phyloP scores from a whole-genome alignment of 2,797 vertebrate species.

The Okamejei kenojei region DNA sequence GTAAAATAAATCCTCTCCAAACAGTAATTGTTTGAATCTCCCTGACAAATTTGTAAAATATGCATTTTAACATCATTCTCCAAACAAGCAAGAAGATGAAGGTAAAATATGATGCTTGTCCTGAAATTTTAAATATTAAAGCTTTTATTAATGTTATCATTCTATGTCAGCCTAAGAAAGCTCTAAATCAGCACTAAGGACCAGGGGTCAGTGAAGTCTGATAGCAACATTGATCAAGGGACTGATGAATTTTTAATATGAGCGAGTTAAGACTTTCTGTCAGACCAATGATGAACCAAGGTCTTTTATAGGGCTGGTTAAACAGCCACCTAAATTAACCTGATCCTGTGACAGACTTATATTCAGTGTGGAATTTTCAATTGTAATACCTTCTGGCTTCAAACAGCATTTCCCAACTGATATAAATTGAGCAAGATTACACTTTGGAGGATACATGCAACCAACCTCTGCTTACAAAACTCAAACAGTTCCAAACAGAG shows the following conservation, averaged over 20 bases:
- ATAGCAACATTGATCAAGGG: constrained; percentile 47
- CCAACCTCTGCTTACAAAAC: background rate
- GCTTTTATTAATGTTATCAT: constrained; percentile 46
- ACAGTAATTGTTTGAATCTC: background rate
- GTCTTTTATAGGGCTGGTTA: constrained; percentile 42
- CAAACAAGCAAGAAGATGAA: background rate
- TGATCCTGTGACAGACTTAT: constrained; percentile 38
- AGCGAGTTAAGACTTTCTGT: constrained; percentile 44
- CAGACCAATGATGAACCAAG: constrained; percentile 43
- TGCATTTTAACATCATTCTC: background rate
- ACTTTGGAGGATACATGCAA: background rate
- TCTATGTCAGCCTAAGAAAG: constrained; percentile 41
- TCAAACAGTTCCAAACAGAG: background rate
- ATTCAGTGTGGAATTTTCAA: background rate
- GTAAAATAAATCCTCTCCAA: background rate
- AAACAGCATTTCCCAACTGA: background rate
- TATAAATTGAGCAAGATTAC: background rate
- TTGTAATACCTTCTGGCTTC: background rate
- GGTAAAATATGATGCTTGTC: background rate
- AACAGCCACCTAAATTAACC: constrained; percentile 42
- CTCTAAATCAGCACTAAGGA: constrained; percentile 43
- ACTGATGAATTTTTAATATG: constrained; percentile 47
- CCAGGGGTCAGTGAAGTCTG: constrained; percentile 43
- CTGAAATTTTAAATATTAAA: constrained; percentile 48
- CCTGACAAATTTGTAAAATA: constrained; percentile 3